Conservation (phyloP, 2,888 invertebrate species). For the Tipula vernalis region DNA sequence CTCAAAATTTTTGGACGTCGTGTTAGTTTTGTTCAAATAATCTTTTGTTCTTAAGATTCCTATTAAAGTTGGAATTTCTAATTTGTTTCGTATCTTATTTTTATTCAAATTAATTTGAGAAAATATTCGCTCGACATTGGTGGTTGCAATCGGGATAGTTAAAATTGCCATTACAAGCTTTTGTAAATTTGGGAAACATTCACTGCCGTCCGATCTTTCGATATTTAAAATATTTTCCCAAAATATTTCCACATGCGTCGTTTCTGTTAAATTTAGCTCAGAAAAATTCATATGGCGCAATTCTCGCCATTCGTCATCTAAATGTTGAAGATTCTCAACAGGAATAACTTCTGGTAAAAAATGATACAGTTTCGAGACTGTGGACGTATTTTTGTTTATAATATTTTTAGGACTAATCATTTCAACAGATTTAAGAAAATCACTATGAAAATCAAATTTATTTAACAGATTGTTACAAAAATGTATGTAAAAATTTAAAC, state of each 20-base stretch:
- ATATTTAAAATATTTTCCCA: neutral
- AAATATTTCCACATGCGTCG: neutral
- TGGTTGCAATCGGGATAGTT: neutral
- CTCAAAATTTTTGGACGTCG: neutral
- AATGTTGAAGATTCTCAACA: neutral
- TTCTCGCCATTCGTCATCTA: neutral
- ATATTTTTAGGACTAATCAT: neutral
- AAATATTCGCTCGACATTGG: too few species aligned
- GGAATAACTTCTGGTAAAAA: neutral
- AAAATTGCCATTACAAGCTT: neutral
- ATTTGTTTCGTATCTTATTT: neutral
- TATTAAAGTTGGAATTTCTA: neutral
- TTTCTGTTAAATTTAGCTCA: neutral
- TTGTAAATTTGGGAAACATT: neutral
- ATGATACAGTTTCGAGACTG: neutral
- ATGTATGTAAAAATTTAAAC: slow-evolving; percentile 14
- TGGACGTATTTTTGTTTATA: neutral
- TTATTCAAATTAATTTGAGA: neutral
- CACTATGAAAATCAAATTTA: slow-evolving; percentile 9
- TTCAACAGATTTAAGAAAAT: neutral
- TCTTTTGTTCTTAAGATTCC: neutral
- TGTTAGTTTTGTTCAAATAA: neutral
- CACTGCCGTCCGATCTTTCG: neutral
- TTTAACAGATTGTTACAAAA: slow-evolving; percentile 10
- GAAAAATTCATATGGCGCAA: too few species aligned